These are phyloP conservation scores for Crypturellus undulatus DNA, from an alignment of 2,113 vertebrate genomes.

Conservation along the genomic window DNA sequence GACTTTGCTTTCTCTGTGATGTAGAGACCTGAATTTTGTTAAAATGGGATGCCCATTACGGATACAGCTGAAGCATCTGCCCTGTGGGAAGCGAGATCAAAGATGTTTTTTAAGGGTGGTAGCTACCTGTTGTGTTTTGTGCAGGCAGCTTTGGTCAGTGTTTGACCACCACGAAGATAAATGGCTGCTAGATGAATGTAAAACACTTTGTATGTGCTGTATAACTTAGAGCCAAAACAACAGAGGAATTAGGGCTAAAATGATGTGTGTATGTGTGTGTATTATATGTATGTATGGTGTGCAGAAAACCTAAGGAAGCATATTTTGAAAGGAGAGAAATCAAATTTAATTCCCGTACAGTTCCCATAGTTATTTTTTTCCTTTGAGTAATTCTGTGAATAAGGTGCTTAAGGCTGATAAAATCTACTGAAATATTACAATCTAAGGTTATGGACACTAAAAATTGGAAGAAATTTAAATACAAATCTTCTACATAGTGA, in stretches of 20 bases:
- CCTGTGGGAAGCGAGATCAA: not conserved
- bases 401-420: not conserved
- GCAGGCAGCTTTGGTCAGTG: not conserved
- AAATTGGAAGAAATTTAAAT: not conserved
- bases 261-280: not conserved
- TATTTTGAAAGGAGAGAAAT: not conserved
- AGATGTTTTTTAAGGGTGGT: not conserved
- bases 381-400: not conserved
- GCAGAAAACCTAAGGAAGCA: not conserved
- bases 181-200: not conserved
- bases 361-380: not conserved
- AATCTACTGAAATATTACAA: not conserved
- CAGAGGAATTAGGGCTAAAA: not conserved
- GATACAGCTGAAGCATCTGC: accelerated
- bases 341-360: not conserved
- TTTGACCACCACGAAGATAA: not conserved
- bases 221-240: not conserved
- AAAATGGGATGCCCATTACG: not conserved
- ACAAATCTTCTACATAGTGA: not conserved
- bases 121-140: not conserved
- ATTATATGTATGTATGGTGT: not conserved
- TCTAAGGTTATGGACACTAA: not conserved
- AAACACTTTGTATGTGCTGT: not conserved
- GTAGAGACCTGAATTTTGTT: not conserved
- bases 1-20: not conserved